phyloP scores from a whole-genome alignment of 2,888 invertebrate species.

The Drosophila melanocephala region DNA sequence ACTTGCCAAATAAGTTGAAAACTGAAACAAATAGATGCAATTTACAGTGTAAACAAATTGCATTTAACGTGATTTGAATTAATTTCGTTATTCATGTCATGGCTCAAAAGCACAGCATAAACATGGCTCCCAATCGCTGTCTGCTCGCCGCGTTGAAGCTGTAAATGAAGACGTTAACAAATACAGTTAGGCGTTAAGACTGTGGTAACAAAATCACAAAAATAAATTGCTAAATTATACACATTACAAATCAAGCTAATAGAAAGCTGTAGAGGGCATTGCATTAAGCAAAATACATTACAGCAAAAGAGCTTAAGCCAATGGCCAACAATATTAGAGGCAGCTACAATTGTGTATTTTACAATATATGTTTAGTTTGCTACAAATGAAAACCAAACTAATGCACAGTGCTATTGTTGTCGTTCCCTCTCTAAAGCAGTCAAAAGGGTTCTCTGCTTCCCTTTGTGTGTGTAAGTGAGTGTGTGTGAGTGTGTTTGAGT shows the following conservation, averaged over 20 bases:
- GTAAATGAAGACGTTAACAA: constrained; percentile 38
- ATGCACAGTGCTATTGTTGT: constrained; percentile 55
- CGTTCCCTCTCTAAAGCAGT: constrained; percentile 20
- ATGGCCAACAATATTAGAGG: constrained; percentile 1
- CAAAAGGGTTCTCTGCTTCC: constrained; percentile 43
- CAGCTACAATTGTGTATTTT: constrained; percentile 28
- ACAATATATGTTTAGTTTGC: constrained; percentile 33
- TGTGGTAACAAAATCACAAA: not conserved
- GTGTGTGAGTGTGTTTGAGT: not conserved
- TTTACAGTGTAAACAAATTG: constrained; percentile 7
- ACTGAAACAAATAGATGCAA: constrained; percentile 12
- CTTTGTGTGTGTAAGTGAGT: not conserved
- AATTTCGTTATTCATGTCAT: constrained; percentile 29
- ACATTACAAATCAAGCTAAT: constrained; percentile 7
- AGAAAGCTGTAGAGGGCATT: not conserved
- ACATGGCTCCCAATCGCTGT: constrained; percentile 25
- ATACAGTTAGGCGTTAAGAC: constrained; percentile 10
- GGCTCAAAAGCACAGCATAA: constrained; percentile 17
- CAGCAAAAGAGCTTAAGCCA: constrained; percentile 16
- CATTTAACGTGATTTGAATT: constrained; percentile 24
- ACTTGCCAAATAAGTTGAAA: constrained; percentile 3
- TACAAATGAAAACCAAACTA: constrained; percentile 46
- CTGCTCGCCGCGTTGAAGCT: constrained; percentile 24
- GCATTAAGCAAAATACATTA: constrained; percentile 12
- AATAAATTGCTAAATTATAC: not conserved